Evolutionary conservation across 1,140 invertebrate genomes (phyloP), one percentile per base, ranked within the genome.

Genomic region (Euura saliciscinereae): DNA sequence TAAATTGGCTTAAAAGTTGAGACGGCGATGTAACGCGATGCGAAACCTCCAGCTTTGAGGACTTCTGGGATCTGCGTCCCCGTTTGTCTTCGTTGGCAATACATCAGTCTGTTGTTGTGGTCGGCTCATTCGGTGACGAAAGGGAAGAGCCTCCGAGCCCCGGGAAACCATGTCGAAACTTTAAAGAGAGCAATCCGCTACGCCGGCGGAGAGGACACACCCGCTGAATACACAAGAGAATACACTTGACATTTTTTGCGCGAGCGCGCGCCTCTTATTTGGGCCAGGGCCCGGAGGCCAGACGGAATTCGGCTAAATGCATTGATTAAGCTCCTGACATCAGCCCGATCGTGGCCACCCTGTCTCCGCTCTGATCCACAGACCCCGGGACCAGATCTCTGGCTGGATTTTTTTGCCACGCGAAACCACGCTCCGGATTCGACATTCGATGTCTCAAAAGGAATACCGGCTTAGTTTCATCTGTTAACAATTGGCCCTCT

Each of bases 241-340:
- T 77, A 80, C 75, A 73, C 68, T 59, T 73, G 73, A 75, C 43
- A 74, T 85, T 87, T 87, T 86, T 86, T 85, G 83, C 76, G 68
- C 71, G 71, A 71, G 79, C 80, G 80, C 81, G 81, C 79, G 81
- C 79, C 82, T 86, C 85, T 87, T 87, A 86, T 87, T 87, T 87
- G 81, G 84, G 78, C 51, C 51, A 59, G 10, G 51, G 10, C 51
- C 3, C 8, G 51, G 51, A 59, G 51, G 51, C 81, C 84, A 85
- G 85, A 85, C 84, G 83, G 86, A 87, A 87, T 87, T 87, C 86
- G 82, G 83, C 81, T 86, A 87, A 87, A 87, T 87, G 85, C 85
- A 87, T 87, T 86, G 85, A 87, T 87, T 87, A 86, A 87, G 84
- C 82, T 80, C 79, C 80, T 83, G 83, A 84, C 84, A 83, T 85